Evolutionary conservation across 2,113 vertebrate genomes (phyloP).

Genomic region (Aspiorhynchus laticeps): DNA sequence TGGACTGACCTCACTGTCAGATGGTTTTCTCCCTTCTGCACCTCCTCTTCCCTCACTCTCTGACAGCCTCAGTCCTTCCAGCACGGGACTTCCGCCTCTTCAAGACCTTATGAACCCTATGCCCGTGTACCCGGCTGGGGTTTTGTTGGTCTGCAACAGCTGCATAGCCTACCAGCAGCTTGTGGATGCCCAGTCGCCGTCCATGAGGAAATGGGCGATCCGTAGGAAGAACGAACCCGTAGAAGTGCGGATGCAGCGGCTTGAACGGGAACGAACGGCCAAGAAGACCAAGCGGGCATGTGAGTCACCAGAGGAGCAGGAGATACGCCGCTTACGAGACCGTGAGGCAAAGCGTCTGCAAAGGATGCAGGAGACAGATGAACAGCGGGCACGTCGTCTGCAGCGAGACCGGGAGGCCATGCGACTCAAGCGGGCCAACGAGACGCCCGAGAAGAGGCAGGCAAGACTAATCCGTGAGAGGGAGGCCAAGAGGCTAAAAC

Average conservation of each 20-base stretch:
- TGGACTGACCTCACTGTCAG: constrained; percentile 51
- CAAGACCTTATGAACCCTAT: constrained; percentile 78
- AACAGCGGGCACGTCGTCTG: constrained; percentile 89
- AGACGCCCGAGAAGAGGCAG: constrained; percentile 95
- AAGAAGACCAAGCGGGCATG: constrained; percentile 95
- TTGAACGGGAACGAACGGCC: constrained; percentile 92
- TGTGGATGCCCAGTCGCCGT: constrained; percentile 82
- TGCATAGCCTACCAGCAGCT: constrained; percentile 91
- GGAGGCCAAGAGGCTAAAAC: constrained; percentile 93
- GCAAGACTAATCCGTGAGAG: constrained; percentile 92
- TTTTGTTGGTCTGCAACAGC: constrained; percentile 95
- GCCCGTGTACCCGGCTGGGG: constrained; percentile 88
- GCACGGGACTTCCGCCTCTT: constrained; percentile 71
- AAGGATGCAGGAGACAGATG: constrained; percentile 93
- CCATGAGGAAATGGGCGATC: constrained; percentile 86
- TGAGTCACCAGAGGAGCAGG: constrained; percentile 89
- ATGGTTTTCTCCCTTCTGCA: constrained; percentile 50
- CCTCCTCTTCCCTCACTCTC: constrained; percentile 72
- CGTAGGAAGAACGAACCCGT: constrained; percentile 91
- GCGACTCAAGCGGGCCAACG: constrained; percentile 91
- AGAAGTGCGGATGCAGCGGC: constrained; percentile 85
- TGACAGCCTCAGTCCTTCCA: constrained; percentile 70
- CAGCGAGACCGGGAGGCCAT: constrained; percentile 96
- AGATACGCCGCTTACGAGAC: constrained; percentile 88
- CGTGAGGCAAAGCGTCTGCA: constrained; percentile 95